Evolutionary conservation across 30 jellyfish, hydroid and myxozoan species (phyloP).

Genomic region (Aurelia aurita): DNA sequence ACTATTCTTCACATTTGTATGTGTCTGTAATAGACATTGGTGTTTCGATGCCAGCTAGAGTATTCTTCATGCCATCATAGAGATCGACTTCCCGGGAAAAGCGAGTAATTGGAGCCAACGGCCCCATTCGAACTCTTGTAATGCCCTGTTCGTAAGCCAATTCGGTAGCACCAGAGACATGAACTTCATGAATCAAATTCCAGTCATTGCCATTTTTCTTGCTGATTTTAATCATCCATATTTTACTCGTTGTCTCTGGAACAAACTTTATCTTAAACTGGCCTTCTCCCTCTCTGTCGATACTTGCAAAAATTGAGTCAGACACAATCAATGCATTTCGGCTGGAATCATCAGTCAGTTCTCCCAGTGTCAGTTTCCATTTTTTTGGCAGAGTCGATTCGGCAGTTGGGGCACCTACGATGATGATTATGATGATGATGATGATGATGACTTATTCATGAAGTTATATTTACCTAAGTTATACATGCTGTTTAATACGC

Average conservation of each 20-base stretch:
- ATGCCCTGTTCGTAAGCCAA: conserved; percentile 7
- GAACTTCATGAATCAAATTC: background rate
- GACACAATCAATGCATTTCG: conserved; percentile 5
- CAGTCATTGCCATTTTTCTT: background rate
- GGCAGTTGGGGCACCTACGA: background rate
- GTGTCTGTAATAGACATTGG: conserved; percentile 13
- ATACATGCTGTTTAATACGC: no score
- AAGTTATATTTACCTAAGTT: no score
- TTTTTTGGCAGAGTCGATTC: background rate
- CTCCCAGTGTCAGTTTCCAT: background rate
- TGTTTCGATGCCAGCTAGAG: background rate
- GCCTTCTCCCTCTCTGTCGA: conserved; percentile 13
- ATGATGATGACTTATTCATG: no score
- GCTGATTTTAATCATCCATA: conserved; percentile 3
- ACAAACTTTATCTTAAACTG: background rate
- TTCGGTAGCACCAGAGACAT: conserved; percentile 1
- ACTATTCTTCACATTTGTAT: background rate
- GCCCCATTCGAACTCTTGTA: background rate
- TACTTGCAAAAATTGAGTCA: conserved; percentile 7
- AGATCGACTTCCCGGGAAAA: background rate
- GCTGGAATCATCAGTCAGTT: background rate
- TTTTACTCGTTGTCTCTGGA: background rate
- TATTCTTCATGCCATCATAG: background rate
- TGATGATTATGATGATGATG: no score
- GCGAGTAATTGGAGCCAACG: background rate